Conservation (phyloP, 1,140 invertebrate species). For the Arion vulgaris region DNA sequence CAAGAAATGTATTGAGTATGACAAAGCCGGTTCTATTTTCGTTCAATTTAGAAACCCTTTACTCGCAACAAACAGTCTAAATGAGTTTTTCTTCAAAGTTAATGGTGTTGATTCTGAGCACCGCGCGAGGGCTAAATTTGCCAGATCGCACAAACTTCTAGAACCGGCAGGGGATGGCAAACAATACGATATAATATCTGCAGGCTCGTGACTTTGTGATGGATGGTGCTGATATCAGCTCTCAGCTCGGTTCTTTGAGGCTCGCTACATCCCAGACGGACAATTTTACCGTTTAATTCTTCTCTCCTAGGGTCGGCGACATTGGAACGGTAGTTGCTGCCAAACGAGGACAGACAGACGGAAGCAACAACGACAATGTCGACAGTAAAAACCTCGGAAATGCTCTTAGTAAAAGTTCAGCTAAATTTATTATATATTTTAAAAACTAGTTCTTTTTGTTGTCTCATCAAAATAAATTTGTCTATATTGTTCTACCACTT, state of each 20-base stretch:
- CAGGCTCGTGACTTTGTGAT: conserved; percentile 8
- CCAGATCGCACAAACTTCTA: neutral
- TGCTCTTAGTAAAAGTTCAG: neutral
- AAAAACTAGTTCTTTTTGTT: neutral
- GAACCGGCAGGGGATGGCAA: conserved; percentile 16
- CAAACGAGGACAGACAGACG: conserved; percentile 31
- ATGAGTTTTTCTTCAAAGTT: conserved; percentile 7
- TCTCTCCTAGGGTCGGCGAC: conserved; percentile 28
- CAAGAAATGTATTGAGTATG: neutral
- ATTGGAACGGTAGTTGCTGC: neutral
- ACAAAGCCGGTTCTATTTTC: neutral
- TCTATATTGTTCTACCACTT: neutral
- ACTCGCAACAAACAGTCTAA: conserved; percentile 5
- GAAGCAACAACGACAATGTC: conserved; percentile 27
- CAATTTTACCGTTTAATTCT: conserved; percentile 28
- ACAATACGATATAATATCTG: conserved; percentile 35
- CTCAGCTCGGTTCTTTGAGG: conserved; percentile 4
- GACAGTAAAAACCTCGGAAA: conserved; percentile 10
- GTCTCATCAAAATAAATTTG: neutral
- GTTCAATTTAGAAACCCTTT: neutral
- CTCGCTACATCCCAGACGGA: neutral
- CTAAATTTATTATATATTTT: neutral
- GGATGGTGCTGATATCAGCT: conserved; percentile 26
- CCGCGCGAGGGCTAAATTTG: neutral
- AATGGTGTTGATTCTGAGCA: conserved; percentile 7